Percentiles rank a stretch among this genome's conserved stretches.
These are phyloP conservation scores for Rhagologus leucostigma DNA, from an alignment of 2,113 vertebrate genomes.

Conservation along the genomic window DNA sequence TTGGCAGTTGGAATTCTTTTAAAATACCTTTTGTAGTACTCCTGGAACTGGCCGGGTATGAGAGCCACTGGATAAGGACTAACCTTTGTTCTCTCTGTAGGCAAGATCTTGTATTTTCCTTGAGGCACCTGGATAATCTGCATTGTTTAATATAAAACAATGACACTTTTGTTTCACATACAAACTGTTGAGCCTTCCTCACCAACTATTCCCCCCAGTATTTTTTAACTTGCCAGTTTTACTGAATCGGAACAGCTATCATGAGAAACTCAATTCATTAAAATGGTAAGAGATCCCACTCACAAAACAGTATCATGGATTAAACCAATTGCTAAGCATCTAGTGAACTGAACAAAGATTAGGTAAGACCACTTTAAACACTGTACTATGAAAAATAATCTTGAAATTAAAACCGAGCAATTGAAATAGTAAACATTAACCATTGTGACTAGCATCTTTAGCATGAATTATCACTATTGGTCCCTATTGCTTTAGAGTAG, in stretches of 20 bases:
- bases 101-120: conserved; percentile 90
- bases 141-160: conserved; percentile 24
- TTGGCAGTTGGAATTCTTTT: background rate
- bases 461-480: background rate
- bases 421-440: background rate
- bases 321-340: background rate
- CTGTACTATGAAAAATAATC: background rate
- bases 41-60: conserved; percentile 98
- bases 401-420: background rate
- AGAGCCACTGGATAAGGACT: conserved; percentile 96
- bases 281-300: background rate
- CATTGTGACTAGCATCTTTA: background rate
- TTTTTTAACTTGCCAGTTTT: background rate
- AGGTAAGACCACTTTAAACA: background rate
- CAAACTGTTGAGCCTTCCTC: background rate
- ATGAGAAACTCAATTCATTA: background rate
- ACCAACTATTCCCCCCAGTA: background rate
- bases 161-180: background rate
- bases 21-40: conserved; percentile 94
- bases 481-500: background rate
- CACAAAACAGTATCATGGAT: background rate
- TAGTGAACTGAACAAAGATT: background rate
- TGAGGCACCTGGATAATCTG: conserved; percentile 98
- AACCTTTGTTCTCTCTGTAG: conserved; percentile 88
- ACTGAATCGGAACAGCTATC: background rate